Percentiles rank a stretch among this genome's conserved stretches.
Conservation (phyloP, 2,113 vertebrate species). For the Macrotis lagotis region DNA sequence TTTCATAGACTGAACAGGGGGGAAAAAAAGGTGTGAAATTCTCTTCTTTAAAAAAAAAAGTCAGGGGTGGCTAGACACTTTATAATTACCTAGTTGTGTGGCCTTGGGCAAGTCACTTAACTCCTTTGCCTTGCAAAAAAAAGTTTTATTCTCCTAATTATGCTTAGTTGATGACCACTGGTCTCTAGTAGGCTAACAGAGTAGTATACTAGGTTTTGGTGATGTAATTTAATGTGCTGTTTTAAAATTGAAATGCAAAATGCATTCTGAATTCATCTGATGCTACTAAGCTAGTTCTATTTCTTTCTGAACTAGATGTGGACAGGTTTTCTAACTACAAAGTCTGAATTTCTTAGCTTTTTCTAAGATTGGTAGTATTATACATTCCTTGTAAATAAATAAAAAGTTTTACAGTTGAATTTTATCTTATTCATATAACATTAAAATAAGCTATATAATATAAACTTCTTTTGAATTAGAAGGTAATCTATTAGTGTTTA, state of each 20-base stretch:
- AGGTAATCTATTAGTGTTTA: not conserved
- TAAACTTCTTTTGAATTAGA: not conserved
- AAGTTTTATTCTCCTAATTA: not conserved
- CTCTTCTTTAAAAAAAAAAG: not conserved
- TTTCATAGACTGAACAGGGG: not conserved
- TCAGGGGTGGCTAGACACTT: too few relatives aligned
- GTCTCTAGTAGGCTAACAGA: not conserved
- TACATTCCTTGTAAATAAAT: not conserved
- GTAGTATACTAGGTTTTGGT: not conserved
- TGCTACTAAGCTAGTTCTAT: not conserved
- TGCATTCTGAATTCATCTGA: not conserved
- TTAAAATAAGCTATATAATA: not conserved
- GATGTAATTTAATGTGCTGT: not conserved
- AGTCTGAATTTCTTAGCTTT: not conserved
- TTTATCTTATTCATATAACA: too few relatives aligned
- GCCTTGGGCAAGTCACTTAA: too few relatives aligned
- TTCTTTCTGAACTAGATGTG: not conserved
- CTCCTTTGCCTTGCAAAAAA: too few relatives aligned
- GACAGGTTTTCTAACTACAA: not conserved
- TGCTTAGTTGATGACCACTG: not conserved
- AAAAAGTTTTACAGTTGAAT: too few relatives aligned
- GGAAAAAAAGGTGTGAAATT: not conserved
- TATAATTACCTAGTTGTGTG: too few relatives aligned
- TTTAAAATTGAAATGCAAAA: not conserved
- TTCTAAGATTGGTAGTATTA: not conserved